A percentile compares a stretch with the other conserved stretches of the same genome.
These are phyloP conservation scores for Eulemur coronatus DNA, from an alignment of 2,797 vertebrate genomes.

Conservation along the genomic window DNA sequence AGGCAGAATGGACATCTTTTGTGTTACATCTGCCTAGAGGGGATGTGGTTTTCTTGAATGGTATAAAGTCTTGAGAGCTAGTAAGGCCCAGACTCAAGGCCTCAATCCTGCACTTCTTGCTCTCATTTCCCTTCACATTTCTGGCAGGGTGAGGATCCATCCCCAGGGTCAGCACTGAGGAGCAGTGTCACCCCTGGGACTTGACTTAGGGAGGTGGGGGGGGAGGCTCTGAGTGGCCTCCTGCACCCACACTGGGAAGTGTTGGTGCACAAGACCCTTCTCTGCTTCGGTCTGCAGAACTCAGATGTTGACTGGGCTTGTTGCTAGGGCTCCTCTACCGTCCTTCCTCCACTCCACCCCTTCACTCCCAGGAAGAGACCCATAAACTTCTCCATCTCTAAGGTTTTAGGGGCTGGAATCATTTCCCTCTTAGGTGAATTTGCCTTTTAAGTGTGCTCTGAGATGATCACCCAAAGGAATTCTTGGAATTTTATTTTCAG, in stretches of 20 bases:
- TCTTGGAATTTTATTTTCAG: not conserved
- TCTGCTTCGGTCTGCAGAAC: not conserved
- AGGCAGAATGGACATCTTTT: not conserved
- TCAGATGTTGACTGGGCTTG: not conserved
- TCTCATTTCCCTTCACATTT: too few species aligned
- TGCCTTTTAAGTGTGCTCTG: not conserved
- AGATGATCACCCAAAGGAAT: not conserved
- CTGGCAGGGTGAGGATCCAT: not conserved
- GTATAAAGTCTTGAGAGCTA: not conserved
- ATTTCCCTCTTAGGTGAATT: not conserved
- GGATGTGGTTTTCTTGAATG: not conserved
- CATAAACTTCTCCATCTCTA: not conserved
- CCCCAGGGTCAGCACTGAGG: not conserved
- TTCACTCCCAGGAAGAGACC: not conserved
- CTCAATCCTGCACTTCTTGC: too few species aligned
- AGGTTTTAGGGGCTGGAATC: not conserved
- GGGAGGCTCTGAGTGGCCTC: not conserved
- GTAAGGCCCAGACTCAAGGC: not conserved
- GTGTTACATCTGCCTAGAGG: not conserved
- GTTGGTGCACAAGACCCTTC: not conserved
- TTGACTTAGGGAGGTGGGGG: not conserved
- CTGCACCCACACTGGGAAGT: not conserved
- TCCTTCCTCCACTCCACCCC: not conserved
- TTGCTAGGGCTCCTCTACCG: not conserved
- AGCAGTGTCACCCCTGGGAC: not conserved